Evolutionary conservation across 30 jellyfish, hydroid and myxozoan species (phyloP).

Genomic region (Mastigias papua): DNA sequence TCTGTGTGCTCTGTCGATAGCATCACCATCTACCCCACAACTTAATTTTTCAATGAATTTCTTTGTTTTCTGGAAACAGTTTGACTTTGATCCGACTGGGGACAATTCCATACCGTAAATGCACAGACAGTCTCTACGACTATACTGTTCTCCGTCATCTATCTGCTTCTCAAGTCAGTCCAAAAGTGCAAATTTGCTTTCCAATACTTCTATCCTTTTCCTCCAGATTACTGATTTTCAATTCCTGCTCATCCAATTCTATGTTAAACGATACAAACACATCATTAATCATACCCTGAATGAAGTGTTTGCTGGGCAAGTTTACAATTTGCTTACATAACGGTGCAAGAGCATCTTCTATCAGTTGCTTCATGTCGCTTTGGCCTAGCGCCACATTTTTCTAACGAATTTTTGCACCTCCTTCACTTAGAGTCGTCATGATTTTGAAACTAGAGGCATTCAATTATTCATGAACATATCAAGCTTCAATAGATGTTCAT

Average conservation of each 20-base stretch:
- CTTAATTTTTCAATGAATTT: neutral
- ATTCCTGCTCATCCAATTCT: slow-evolving; percentile 3
- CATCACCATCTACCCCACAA: slow-evolving; percentile 4
- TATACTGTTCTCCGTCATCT: neutral
- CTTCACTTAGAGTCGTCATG: slow-evolving; percentile 8
- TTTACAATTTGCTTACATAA: slow-evolving; percentile 17
- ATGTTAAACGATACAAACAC: slow-evolving; percentile 3
- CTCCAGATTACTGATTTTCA: neutral
- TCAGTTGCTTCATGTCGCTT: slow-evolving; percentile 18
- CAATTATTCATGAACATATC: neutral
- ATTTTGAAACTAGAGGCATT: neutral
- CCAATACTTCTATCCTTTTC: neutral
- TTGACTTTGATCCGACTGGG: slow-evolving; percentile 7
- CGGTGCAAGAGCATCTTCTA: slow-evolving; percentile 41
- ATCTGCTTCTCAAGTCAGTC: slow-evolving; percentile 13
- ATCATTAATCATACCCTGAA: slow-evolving; percentile 14
- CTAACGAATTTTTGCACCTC: slow-evolving; percentile 5
- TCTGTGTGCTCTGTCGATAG: slow-evolving; percentile 61
- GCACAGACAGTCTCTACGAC: neutral
- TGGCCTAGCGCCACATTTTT: slow-evolving; percentile 34
- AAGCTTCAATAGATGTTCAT: neutral
- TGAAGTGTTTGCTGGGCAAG: slow-evolving; percentile 31
- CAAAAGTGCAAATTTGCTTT: slow-evolving; percentile 14
- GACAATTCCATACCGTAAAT: slow-evolving; percentile 7
- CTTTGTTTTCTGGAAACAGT: neutral